A percentile compares a stretch with the other conserved stretches of the same genome.
Conservation (phyloP, 2,797 vertebrate genomes). For the Cryptoprocta ferox region DNA sequence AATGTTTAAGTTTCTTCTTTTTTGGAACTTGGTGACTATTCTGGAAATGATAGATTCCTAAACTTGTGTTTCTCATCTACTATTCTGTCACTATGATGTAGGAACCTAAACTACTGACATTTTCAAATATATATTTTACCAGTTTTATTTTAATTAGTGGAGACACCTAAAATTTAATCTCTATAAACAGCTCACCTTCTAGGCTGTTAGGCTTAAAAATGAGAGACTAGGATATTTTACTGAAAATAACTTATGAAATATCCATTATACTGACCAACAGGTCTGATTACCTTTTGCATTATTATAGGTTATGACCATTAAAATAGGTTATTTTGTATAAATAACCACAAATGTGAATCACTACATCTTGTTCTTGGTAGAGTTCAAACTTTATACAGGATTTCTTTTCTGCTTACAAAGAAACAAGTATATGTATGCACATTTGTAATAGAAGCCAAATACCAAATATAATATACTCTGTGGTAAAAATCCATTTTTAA, state of each 20-base stretch:
- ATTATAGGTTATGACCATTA: not conserved
- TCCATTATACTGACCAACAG: conserved; percentile 2
- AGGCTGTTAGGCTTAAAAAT: not conserved
- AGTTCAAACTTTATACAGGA: not conserved
- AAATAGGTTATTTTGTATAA: not conserved
- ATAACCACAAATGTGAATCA: not conserved
- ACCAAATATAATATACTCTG: not conserved
- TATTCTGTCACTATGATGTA: not conserved
- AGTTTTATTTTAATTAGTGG: conserved; percentile 25
- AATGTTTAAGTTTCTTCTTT: not conserved
- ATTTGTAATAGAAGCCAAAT: not conserved
- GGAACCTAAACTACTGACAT: not conserved
- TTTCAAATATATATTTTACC: not conserved
- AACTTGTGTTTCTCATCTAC: conserved; percentile 25
- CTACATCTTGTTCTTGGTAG: not conserved
- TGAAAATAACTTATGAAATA: not conserved
- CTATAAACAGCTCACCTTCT: not conserved
- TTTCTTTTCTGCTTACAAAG: not conserved
- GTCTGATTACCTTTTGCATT: not conserved
- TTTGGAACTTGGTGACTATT: not conserved
- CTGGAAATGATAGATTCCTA: not conserved
- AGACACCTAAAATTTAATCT: not conserved
- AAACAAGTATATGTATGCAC: not conserved
- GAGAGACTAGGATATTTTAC: not conserved
- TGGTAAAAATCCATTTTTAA: not conserved